phyloP scores from a whole-genome alignment of 2,113 vertebrate genomes.

The Phocoena sinus region DNA sequence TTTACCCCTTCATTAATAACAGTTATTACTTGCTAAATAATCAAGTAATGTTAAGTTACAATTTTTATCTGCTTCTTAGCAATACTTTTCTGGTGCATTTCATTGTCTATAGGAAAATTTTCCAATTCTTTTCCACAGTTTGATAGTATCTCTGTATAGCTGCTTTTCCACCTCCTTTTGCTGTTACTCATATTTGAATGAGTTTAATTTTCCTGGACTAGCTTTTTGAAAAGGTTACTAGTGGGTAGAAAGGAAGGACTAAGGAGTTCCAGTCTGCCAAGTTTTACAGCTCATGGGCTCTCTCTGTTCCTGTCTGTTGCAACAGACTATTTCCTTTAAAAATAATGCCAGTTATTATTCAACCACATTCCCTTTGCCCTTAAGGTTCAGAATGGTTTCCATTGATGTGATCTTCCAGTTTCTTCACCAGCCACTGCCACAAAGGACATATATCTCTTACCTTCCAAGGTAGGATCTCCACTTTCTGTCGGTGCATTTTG shows the following conservation, averaged over 20 bases:
- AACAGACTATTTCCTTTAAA: neutral
- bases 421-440: neutral
- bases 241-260: neutral
- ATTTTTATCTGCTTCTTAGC: neutral
- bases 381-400: neutral
- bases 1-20: neutral
- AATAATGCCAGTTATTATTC: neutral
- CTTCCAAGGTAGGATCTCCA: neutral
- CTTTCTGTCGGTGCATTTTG: neutral
- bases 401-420: neutral
- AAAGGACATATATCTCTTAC: neutral
- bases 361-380: neutral
- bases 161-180: neutral
- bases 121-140: neutral
- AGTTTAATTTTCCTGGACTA: conserved; percentile 14
- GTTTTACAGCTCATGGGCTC: neutral
- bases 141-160: neutral
- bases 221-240: neutral
- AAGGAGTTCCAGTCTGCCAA: neutral
- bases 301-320: neutral
- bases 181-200: neutral
- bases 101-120: neutral
- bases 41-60: neutral
- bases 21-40: neutral
- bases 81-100: neutral